Evolutionary conservation across 2,888 invertebrate species (phyloP).

Genomic region (Anthophora plumipes): DNA sequence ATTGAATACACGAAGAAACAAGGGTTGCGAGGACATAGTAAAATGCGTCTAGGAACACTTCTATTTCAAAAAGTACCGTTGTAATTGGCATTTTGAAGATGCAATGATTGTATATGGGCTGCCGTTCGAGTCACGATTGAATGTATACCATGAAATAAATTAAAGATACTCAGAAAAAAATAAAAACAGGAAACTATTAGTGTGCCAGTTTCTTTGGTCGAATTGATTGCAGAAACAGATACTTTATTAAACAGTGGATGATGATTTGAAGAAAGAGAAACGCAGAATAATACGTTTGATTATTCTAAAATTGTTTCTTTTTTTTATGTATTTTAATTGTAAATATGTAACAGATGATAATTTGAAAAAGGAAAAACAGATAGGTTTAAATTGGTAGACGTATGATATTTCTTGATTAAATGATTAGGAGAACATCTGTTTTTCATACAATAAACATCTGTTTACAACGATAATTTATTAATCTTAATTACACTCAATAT

Average conservation of each 20-base stretch:
- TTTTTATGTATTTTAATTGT: too few relatives aligned
- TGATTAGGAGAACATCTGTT: too few relatives aligned
- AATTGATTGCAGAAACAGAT: constrained; percentile 40
- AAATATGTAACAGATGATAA: too few relatives aligned
- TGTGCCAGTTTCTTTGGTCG: not conserved
- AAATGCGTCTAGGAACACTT: constrained; percentile 78
- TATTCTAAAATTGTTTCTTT: too few relatives aligned
- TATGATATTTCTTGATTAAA: constrained; percentile 25
- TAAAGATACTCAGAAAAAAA: constrained; percentile 66
- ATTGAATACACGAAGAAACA: constrained; percentile 76
- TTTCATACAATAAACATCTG: too few relatives aligned
- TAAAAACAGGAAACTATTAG: constrained; percentile 5
- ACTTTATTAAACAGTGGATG: constrained; percentile 42
- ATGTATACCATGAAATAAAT: constrained; percentile 83
- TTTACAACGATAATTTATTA: too few relatives aligned
- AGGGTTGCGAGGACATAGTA: constrained; percentile 78
- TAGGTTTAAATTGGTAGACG: too few relatives aligned
- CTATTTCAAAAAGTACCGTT: too few relatives aligned
- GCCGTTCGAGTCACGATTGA: constrained; percentile 83
- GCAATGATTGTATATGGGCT: constrained; percentile 84
- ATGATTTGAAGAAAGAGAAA: not conserved
- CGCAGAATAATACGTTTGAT: constrained; percentile 32
- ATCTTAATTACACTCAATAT: constrained; percentile 22
- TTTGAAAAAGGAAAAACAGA: too few relatives aligned
- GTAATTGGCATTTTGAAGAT: constrained; percentile 79